phyloP scores from a whole-genome alignment of 1,140 invertebrate genomes.

The Nomia melanderi region DNA sequence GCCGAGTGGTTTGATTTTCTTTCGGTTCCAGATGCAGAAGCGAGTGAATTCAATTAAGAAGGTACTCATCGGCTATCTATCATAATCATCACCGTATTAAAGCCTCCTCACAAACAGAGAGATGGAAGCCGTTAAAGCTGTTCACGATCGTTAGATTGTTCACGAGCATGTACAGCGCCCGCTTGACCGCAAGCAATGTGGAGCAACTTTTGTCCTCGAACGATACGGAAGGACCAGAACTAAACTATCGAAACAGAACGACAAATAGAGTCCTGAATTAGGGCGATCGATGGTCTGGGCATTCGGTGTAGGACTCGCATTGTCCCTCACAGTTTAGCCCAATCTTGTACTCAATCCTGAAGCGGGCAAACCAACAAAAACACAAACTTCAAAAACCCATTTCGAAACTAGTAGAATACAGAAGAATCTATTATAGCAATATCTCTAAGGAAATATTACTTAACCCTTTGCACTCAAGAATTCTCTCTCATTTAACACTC shows the following conservation, averaged over 20 bases:
- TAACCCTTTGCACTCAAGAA: too few species aligned
- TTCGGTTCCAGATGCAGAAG: background rate
- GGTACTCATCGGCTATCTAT: too few species aligned
- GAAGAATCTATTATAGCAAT: too few species aligned
- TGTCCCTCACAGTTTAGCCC: background rate
- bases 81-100: background rate
- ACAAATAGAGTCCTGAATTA: conserved; percentile 9
- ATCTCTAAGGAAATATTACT: too few species aligned
- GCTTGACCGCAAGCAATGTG: background rate
- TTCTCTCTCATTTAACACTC: too few species aligned
- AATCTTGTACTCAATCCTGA: background rate
- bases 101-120: background rate
- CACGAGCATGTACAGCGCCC: background rate
- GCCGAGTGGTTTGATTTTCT: too few species aligned
- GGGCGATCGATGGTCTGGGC: too few species aligned
- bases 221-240: background rate
- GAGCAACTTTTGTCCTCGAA: background rate
- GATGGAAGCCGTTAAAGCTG: background rate
- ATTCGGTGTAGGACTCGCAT: background rate
- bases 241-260: background rate
- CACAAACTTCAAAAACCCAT: too few species aligned
- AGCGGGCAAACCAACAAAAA: background rate
- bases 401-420: too few species aligned
- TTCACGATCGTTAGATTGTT: background rate
- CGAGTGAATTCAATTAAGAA: background rate